These are phyloP conservation scores for Anolis sagrei DNA, from an alignment of 2,113 vertebrate species.

Conservation along the genomic window DNA sequence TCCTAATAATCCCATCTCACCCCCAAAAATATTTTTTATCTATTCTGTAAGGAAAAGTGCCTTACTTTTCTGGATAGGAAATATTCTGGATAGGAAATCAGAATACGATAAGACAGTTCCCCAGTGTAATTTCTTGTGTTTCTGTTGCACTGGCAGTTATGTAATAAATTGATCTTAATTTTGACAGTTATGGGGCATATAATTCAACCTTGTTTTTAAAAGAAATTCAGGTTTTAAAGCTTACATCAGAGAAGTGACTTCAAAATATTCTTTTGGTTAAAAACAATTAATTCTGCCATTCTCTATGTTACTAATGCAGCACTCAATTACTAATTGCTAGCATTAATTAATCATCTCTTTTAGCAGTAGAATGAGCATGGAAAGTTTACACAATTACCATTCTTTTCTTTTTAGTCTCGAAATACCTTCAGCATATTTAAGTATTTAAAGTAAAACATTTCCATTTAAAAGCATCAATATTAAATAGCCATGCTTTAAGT, in stretches of 20 bases:
- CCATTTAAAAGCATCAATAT: neutral
- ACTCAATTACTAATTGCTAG: slow-evolving; percentile 46
- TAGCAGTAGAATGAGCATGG: neutral
- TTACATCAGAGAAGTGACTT: neutral
- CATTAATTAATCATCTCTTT: slow-evolving; percentile 36
- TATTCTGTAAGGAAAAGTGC: neutral
- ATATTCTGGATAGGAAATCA: neutral
- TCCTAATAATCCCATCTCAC: neutral
- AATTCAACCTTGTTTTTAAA: neutral
- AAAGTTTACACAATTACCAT: neutral
- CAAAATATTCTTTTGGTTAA: too few species aligned
- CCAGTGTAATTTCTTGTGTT: neutral
- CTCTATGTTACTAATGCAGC: slow-evolving; percentile 48
- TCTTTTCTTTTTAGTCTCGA: slow-evolving; percentile 7
- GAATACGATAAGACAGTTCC: neutral
- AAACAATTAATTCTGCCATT: slow-evolving; percentile 24
- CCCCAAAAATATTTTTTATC: neutral
- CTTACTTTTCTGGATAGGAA: too few species aligned
- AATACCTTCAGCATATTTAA: slow-evolving; percentile 35
- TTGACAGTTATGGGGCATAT: neutral
- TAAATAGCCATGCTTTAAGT: neutral
- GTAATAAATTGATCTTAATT: slow-evolving; percentile 9
- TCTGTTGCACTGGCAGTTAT: slow-evolving; percentile 27
- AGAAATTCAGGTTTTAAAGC: neutral
- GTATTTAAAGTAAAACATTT: neutral